Evolutionary conservation across 2,113 vertebrate species (phyloP).

Genomic region (Mirza zaza): DNA sequence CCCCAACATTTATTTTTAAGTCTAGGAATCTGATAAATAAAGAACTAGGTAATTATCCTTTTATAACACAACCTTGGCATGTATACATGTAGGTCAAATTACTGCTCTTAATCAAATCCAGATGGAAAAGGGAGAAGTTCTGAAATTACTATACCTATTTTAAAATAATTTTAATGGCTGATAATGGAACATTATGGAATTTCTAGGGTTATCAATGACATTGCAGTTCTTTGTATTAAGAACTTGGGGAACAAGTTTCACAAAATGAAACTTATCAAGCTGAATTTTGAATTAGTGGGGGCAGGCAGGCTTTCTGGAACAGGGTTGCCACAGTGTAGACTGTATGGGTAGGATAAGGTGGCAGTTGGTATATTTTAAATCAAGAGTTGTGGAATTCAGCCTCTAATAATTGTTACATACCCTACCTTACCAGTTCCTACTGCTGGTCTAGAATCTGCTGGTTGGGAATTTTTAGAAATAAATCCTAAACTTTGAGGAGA

Average conservation of each 20-base stretch:
- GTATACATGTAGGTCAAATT: constrained; percentile 3
- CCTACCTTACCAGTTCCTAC: background rate
- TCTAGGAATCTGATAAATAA: constrained; percentile 33
- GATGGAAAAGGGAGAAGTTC: background rate
- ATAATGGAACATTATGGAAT: background rate
- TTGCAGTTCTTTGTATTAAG: constrained; percentile 19
- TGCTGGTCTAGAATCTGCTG: constrained; percentile 15
- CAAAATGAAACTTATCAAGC: background rate
- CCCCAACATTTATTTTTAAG: constrained; percentile 30
- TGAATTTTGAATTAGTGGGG: background rate
- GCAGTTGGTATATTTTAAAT: background rate
- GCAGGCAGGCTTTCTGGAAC: background rate
- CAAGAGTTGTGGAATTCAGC: background rate
- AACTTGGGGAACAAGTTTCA: background rate
- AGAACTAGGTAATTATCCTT: background rate
- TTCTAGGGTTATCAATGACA: background rate
- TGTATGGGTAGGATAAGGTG: background rate
- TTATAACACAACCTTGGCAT: background rate
- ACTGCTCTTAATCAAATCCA: constrained; percentile 3
- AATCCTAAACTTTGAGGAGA: background rate
- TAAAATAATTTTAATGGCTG: background rate
- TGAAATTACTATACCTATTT: background rate
- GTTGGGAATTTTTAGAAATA: constrained; percentile 44
- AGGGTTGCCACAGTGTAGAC: background rate
- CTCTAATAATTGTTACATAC: background rate